Percentiles rank a stretch among this genome's conserved stretches.
phyloP scores from a whole-genome alignment of 2,797 vertebrate genomes.

The Spea hammondii region DNA sequence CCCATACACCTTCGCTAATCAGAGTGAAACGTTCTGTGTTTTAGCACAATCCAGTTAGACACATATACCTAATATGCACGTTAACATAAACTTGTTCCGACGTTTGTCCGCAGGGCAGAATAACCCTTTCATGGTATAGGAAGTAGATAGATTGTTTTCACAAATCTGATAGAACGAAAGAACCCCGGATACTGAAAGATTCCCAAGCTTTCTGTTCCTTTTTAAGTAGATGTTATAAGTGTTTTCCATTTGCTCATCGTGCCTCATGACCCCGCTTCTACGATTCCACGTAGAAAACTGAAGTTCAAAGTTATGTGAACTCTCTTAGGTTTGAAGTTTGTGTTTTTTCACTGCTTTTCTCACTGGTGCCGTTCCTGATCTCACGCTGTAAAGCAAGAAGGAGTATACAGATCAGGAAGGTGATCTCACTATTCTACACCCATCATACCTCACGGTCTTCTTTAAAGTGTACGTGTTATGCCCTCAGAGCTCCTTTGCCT shows the following conservation, averaged over 20 bases:
- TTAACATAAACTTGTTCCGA: no score
- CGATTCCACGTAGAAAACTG: conserved; percentile 1
- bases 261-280: conserved; percentile 20
- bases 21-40: no score
- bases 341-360: conserved; percentile 3
- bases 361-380: conserved; percentile 1
- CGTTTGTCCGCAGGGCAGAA: no score
- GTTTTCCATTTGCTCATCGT: not conserved
- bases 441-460: not conserved
- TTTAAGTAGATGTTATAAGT: not conserved
- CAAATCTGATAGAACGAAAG: not conserved
- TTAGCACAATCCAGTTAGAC: no score
- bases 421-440: not conserved
- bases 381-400: not conserved
- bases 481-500: not conserved
- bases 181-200: not conserved
- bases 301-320: conserved; percentile 20
- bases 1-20: no score
- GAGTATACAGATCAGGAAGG: conserved; percentile 12
- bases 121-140: no score
- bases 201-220: not conserved
- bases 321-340: not conserved
- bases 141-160: not conserved
- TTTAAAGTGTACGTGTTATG: not conserved
- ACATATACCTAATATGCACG: no score